Evolutionary conservation across 92 coral and sea anemone species (phyloP), one percentile per base, ranked within the genome.

Genomic region (Actinernus sp.): DNA sequence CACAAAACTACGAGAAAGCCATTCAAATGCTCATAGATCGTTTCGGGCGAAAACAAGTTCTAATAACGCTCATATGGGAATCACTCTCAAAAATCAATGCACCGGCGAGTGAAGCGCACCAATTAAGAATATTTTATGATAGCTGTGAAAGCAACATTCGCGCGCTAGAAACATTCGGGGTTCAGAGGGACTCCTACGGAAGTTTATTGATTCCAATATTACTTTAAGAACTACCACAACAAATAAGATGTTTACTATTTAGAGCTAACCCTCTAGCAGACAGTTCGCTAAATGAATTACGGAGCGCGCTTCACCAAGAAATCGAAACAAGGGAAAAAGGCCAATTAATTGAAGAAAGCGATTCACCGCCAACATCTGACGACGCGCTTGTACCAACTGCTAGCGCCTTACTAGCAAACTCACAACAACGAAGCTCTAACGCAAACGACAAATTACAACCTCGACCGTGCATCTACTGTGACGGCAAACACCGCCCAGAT

Each of bases 1-100:
- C 71, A 73, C 61, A 60, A 48, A 73, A 73, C 67, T 60, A 73
- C 41, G 80, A 60, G 49, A 58, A 46, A 58, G 68, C 69, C 59
- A 72, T 72, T 72, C 60, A 47, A 48, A 62, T 72, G 55, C 65
- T 31, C 11, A 46, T 24, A 32, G 58, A 59, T 46, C 60, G 68
- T 19, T 70, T 57, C 32, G 68, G 78, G 12, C 41, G 65, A 28
- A 70, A 57, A 57, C 78, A 57, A 32, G 39, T 57, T 18, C 65
- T 70, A 41, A 45, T 13, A 70, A 57, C 53, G 46, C 76, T 1
- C 55, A 68, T 37, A 67, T 52, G 55, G 65, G 31, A 45, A 63
- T 3, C 59, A 16, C 38, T 64, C 7, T 64, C 31, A 30, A 64
- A 64, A 16, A 51, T 49, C 43, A 28, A 22, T 29, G 4, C 41